A percentile compares a stretch with the other conserved stretches of the same genome.
These are phyloP conservation scores for Bombylius discolor DNA, from an alignment of 2,888 invertebrate genomes.

Conservation along the genomic window DNA sequence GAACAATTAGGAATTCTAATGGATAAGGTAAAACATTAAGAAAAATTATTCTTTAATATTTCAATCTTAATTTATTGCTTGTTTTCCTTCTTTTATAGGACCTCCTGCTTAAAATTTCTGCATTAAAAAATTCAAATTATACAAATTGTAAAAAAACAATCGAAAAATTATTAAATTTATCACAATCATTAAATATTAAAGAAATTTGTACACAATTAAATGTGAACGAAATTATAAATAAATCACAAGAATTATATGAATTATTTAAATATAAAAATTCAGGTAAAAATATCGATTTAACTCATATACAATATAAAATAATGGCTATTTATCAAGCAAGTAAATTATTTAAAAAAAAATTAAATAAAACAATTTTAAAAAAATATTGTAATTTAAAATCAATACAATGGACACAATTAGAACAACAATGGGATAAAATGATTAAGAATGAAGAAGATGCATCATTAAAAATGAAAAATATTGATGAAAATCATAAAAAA, in stretches of 20 bases:
- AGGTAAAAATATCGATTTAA: slow-evolving; percentile 40
- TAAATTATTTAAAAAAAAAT: slow-evolving; percentile 45
- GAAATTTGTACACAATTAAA: slow-evolving; percentile 46
- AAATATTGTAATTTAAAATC: slow-evolving; percentile 45
- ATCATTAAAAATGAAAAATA: background rate
- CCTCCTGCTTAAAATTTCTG: slow-evolving; percentile 45
- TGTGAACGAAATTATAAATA: slow-evolving; percentile 35
- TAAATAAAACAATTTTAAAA: slow-evolving; percentile 43
- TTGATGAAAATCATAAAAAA: background rate
- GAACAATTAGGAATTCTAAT: slow-evolving; percentile 38
- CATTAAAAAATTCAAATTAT: slow-evolving; percentile 43
- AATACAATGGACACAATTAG: slow-evolving; percentile 47
- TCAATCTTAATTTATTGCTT: background rate
- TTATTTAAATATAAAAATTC: slow-evolving; percentile 36
- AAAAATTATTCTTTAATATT: background rate
- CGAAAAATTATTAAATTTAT: slow-evolving; percentile 47
- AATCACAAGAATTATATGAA: slow-evolving; percentile 42
- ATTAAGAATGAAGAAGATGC: slow-evolving; percentile 11
- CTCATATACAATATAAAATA: slow-evolving; percentile 50
- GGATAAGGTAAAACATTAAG: slow-evolving; percentile 30
- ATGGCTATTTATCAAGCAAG: slow-evolving; percentile 52
- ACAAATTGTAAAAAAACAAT: slow-evolving; percentile 43
- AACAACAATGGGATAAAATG: slow-evolving; percentile 44
- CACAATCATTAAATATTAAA: slow-evolving; percentile 40
- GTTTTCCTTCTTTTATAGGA: slow-evolving; percentile 33